Conservation (phyloP, 1,140 invertebrate species). For the Idris sp. region DNA sequence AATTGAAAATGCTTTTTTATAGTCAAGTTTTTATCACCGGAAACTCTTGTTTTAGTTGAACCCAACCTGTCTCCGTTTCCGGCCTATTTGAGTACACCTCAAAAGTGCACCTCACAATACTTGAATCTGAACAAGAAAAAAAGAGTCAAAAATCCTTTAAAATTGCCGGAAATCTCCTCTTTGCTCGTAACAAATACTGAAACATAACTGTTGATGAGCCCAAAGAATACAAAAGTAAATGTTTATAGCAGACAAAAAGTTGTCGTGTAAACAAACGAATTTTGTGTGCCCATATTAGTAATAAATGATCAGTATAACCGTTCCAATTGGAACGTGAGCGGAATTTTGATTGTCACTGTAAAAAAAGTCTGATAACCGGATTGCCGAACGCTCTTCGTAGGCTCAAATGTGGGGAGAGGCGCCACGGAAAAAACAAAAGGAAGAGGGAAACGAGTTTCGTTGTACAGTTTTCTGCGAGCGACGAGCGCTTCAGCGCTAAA, state of each 20-base stretch:
- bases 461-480: conserved; percentile 51
- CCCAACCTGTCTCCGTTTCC: too few relatives aligned
- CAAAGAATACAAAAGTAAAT: too few relatives aligned
- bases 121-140: too few relatives aligned
- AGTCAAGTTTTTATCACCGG: too few relatives aligned
- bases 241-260: too few relatives aligned
- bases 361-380: conserved; percentile 49
- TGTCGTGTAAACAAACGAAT: conserved; percentile 10
- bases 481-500: too few relatives aligned
- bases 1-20: too few relatives aligned
- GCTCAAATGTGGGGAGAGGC: conserved; percentile 38
- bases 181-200: background rate
- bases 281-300: background rate
- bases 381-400: conserved; percentile 52
- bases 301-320: conserved; percentile 4
- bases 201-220: too few relatives aligned
- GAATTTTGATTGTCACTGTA: conserved; percentile 58
- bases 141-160: background rate
- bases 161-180: conserved; percentile 18
- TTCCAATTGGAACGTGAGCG: conserved; percentile 29
- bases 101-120: too few relatives aligned
- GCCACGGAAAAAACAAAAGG: conserved; percentile 64
- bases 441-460: conserved; percentile 69
- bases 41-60: too few relatives aligned
- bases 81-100: too few relatives aligned